Evolutionary conservation across 2,113 vertebrate species (phyloP), one percentile per base, ranked within the genome.

Genomic region (Phyllostomus hastatus): DNA sequence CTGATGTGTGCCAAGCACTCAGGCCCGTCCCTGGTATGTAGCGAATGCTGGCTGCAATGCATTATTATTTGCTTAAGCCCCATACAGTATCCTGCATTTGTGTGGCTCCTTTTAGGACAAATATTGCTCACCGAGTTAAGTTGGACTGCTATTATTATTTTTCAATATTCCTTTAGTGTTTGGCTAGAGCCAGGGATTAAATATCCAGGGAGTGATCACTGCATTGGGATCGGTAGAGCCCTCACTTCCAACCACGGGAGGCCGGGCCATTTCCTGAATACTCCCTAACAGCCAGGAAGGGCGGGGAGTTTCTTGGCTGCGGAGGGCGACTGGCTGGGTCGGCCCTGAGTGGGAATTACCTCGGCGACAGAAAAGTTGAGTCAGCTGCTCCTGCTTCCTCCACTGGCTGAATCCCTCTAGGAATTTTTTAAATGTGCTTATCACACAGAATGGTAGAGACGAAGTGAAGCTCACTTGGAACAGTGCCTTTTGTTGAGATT

Each of bases 401-500:
- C 59, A 57, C 20, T 69, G 78, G 80, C 61, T 79, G 64, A 86
- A 91, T 96, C n/a, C 78, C 28, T 28, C 64, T 41, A 81, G 94
- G 84, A 92, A 38, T 46, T 88, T 57, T 92, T 94, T 90, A 85
- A 91, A 73, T 95, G 38, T 91, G 69, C 64, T 95, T 89, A 61
- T 88, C 80, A 14, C 61, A 95, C 85, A 95, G 52, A 86, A 95
- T 84, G n/a, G 26, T 92, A 75, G 78, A 86, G 70, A 75, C 22
- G 20, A 76, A 96, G 91, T 72, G 89, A 54, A 76, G 89, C 64
- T 95, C 69, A 83, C 61, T 97, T 94, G 82, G 43, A 97, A 92
- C 64, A 43, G 31, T 95, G 94, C 81, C 75, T 72, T 76, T 95
- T 86, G 50, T 87, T 96, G 86, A 84, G 75, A 94, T 70, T 95